A percentile compares a stretch with the other conserved stretches of the same genome.
phyloP scores from a whole-genome alignment of 2,797 vertebrate species.

The Petrocephalus schoutedeni region DNA sequence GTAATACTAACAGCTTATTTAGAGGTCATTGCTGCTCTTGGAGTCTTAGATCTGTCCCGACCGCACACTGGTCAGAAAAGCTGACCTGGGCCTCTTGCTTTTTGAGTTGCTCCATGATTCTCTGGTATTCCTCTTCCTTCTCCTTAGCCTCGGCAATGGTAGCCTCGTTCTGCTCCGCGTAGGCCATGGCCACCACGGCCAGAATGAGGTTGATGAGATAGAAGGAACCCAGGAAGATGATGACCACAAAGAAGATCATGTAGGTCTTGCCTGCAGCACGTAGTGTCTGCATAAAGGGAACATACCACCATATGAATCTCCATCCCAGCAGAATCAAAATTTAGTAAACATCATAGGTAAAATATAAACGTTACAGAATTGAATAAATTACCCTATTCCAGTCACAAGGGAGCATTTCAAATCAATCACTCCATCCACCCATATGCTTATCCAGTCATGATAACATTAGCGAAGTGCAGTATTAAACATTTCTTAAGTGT shows the following conservation, averaged over 20 bases:
- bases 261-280: conserved; percentile 88
- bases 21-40: not conserved
- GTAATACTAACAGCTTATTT: not conserved
- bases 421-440: not conserved
- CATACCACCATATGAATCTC: not conserved
- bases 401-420: not conserved
- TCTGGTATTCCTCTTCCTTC: conserved; percentile 84
- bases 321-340: not conserved
- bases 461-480: not conserved
- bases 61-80: conserved; percentile 1
- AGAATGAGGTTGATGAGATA: conserved; percentile 95
- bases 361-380: not conserved
- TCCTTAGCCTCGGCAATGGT: conserved; percentile 74
- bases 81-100: conserved; percentile 66
- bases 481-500: not conserved
- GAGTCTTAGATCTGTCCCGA: not conserved
- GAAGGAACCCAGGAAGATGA: conserved; percentile 94
- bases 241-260: conserved; percentile 90
- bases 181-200: conserved; percentile 93
- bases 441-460: not conserved
- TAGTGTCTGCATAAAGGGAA: conserved; percentile 66
- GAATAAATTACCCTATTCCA: not conserved
- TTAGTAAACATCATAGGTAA: not conserved
- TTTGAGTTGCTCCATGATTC: conserved; percentile 76
- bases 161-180: conserved; percentile 83